Evolutionary conservation across 2,797 vertebrate species (phyloP).

Genomic region (Tympanoctomys barrerae): DNA sequence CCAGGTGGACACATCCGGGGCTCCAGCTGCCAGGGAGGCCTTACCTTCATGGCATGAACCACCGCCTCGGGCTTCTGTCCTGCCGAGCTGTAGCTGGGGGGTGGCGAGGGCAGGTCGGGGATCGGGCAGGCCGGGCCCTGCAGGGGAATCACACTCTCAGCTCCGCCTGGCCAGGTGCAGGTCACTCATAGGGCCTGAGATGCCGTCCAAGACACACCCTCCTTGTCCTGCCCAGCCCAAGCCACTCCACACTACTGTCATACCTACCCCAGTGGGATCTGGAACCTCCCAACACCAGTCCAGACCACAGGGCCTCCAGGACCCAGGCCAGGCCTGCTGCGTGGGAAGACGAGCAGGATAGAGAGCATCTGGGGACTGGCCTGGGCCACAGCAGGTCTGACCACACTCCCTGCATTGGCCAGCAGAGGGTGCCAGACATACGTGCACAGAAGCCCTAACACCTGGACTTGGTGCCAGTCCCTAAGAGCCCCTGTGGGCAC

Average conservation of each 20-base stretch:
- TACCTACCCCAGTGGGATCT: background rate
- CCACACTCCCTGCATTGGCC: accelerated
- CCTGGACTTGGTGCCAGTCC: background rate
- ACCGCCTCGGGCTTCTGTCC: slow-evolving; percentile 98
- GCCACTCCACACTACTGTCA: background rate
- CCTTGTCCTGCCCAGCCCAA: background rate
- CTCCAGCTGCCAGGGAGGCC: accelerated
- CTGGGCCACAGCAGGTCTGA: background rate
- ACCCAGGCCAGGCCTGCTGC: background rate
- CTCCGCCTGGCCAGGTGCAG: background rate
- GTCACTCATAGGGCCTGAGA: background rate
- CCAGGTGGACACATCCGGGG: background rate
- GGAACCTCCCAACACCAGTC: background rate
- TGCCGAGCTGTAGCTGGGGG: slow-evolving; percentile 92
- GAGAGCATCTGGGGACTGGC: accelerated
- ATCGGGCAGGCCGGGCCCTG: slow-evolving; percentile 91
- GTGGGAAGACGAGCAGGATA: background rate
- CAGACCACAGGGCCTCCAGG: background rate
- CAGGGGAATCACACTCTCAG: slow-evolving; percentile 33
- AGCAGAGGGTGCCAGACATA: slow-evolving; percentile 67
- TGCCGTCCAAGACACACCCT: background rate
- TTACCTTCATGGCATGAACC: slow-evolving; percentile 98
- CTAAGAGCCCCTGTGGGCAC: background rate
- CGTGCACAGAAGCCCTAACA: accelerated
- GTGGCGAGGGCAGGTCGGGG: slow-evolving; percentile 92